Conservation (phyloP, 2,797 vertebrate genomes). For the Varecia variegata region DNA sequence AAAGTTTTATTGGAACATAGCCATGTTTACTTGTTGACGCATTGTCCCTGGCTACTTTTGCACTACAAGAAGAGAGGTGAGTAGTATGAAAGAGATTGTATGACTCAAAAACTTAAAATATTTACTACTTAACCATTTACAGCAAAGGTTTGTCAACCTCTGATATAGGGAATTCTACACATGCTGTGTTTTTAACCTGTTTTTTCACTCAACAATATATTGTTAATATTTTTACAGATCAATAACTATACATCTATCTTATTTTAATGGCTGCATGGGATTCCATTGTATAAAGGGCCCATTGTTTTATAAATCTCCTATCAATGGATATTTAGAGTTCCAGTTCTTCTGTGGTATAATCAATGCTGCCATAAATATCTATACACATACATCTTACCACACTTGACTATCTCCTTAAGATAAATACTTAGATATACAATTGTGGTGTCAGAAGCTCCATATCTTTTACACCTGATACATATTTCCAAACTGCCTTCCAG, state of each 20-base stretch:
- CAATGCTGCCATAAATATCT: neutral
- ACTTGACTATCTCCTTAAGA: neutral
- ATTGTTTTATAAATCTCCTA: neutral
- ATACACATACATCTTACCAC: neutral
- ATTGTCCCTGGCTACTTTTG: neutral
- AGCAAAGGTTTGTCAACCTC: neutral
- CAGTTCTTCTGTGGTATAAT: neutral
- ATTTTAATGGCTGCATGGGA: neutral
- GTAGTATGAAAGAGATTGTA: neutral
- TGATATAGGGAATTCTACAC: neutral
- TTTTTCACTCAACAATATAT: neutral
- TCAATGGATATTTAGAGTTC: neutral
- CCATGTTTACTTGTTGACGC: neutral
- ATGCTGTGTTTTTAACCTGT: neutral
- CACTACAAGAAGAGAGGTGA: neutral
- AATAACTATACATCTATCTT: neutral
- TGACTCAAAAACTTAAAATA: neutral
- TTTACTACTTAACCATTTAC: neutral
- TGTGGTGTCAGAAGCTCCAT: neutral
- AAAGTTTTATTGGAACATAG: neutral
- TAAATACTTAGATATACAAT: neutral
- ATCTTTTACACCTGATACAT: conserved; percentile 15
- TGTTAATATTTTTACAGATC: neutral
- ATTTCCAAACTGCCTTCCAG: conserved; percentile 5
- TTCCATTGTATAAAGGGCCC: neutral